Percentiles rank a stretch among this genome's conserved stretches.
Conservation (phyloP, 2,797 vertebrate genomes). For the Clangula hyemalis region DNA sequence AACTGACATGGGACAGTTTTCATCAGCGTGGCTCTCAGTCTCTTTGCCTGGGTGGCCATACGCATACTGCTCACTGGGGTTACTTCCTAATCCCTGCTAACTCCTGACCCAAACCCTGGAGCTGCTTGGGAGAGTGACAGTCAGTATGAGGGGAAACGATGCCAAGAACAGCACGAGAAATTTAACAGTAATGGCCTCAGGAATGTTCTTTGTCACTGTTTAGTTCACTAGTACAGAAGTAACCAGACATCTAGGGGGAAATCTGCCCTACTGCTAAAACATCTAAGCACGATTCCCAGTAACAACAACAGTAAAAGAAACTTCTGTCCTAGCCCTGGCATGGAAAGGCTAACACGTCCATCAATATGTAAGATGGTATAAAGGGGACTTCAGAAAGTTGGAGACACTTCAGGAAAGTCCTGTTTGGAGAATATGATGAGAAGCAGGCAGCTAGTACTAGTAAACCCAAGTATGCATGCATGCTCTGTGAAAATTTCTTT, state of each 20-base stretch:
- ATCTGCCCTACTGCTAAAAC: background rate
- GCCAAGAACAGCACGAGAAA: background rate
- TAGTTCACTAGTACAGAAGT: background rate
- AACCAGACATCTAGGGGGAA: background rate
- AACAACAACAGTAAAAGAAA: background rate
- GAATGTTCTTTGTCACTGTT: background rate
- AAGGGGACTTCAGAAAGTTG: background rate
- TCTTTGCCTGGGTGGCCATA: background rate
- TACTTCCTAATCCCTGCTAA: background rate
- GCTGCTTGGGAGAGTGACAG: background rate
- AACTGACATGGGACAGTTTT: background rate
- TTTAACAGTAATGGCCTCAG: background rate
- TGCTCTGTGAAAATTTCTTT: background rate
- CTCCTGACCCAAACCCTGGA: background rate
- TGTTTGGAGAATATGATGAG: background rate
- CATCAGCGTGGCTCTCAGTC: background rate
- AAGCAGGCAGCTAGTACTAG: background rate
- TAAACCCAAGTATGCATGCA: background rate
- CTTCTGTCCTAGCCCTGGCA: background rate
- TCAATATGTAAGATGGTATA: background rate
- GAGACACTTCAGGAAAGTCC: background rate
- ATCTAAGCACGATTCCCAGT: background rate
- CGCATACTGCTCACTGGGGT: fast-evolving
- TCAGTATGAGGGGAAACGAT: background rate
- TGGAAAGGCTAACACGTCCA: background rate